Percentiles rank a stretch among this genome's conserved stretches.
phyloP scores from a whole-genome alignment of 2,113 vertebrate species.

The Lepus americanus region DNA sequence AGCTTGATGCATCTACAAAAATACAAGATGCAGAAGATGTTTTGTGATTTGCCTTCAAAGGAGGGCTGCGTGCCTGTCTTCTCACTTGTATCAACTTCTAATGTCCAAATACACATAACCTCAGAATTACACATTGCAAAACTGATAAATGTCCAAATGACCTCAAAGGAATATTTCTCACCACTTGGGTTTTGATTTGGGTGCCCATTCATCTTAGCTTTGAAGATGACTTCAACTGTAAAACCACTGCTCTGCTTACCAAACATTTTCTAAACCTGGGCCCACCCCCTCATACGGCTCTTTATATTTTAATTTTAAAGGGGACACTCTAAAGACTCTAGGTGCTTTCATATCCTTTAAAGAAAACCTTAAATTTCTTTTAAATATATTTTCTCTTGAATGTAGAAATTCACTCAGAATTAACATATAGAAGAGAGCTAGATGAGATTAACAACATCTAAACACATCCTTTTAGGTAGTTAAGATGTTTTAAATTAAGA shows the following conservation, averaged over 20 bases:
- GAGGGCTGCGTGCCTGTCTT: not conserved
- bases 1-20: not conserved
- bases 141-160: not conserved
- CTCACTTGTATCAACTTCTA: not conserved
- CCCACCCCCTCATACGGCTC: too few relatives aligned
- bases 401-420: not conserved
- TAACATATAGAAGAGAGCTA: not conserved
- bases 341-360: not conserved
- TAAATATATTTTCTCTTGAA: not conserved
- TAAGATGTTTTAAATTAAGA: constrained; percentile 25
- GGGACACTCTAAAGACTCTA: not conserved
- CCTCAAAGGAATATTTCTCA: not conserved
- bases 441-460: not conserved
- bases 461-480: not conserved
- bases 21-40: not conserved
- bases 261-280: not conserved
- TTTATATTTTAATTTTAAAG: constrained; percentile 30
- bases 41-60: not conserved
- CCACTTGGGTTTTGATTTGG: not conserved
- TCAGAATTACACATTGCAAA: not conserved
- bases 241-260: not conserved
- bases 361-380: constrained; percentile 6
- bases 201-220: not conserved
- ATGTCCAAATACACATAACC: not conserved
- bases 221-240: not conserved